Evolutionary conservation across 2,888 invertebrate genomes (phyloP).

Genomic region (Agonopterix arenella): DNA sequence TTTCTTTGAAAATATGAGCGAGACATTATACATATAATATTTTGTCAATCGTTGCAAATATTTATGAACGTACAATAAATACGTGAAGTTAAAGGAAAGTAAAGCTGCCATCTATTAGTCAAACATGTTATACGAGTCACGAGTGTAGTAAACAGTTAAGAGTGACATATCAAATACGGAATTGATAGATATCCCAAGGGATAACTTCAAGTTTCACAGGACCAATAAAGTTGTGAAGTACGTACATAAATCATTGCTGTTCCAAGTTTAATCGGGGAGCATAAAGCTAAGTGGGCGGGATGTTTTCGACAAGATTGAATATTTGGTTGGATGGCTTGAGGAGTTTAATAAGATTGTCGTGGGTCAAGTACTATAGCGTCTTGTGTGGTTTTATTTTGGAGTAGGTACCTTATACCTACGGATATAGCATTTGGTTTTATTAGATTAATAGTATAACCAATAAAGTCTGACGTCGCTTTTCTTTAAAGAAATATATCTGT

Average conservation of each 20-base stretch:
- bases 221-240: conserved; percentile 39
- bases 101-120: background rate
- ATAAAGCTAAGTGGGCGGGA: conserved; percentile 19
- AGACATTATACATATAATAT: too few species aligned
- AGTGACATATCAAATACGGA: conserved; percentile 26
- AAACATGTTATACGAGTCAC: conserved; percentile 9
- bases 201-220: conserved; percentile 29
- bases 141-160: conserved; percentile 24
- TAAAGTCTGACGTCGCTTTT: too few species aligned
- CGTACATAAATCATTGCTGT: conserved; percentile 38
- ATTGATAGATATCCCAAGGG: conserved; percentile 25
- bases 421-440: too few species aligned
- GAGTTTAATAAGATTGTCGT: conserved; percentile 7
- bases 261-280: conserved; percentile 31
- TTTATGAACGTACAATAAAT: too few species aligned
- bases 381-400: background rate
- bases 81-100: too few species aligned
- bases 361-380: background rate
- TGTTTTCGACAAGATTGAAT: conserved; percentile 18
- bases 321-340: conserved; percentile 12
- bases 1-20: too few species aligned
- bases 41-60: too few species aligned
- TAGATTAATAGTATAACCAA: too few species aligned
- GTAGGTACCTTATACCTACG: too few species aligned
- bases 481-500: too few species aligned